Percentiles rank a stretch among this genome's conserved stretches.
These are phyloP conservation scores for Belgica antarctica DNA, from an alignment of 2,888 invertebrate genomes.

Conservation along the genomic window DNA sequence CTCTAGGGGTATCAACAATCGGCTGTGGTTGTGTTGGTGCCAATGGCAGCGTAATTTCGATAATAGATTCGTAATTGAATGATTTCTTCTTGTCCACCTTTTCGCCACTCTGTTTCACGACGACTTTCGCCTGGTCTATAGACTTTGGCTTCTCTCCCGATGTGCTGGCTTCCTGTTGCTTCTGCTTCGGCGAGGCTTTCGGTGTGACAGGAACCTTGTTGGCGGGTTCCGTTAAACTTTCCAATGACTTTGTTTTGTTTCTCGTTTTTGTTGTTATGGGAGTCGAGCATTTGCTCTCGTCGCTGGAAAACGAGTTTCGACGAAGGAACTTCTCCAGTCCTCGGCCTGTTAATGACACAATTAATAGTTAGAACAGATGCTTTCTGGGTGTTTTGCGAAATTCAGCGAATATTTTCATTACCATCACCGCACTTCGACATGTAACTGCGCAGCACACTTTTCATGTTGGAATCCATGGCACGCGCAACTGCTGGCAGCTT, in stretches of 20 bases:
- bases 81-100: constrained; percentile 25
- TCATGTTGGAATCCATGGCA: constrained; percentile 32
- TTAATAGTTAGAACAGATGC: neutral
- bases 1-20: neutral
- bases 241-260: constrained; percentile 37
- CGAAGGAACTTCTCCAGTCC: constrained; percentile 25
- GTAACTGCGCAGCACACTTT: constrained; percentile 30
- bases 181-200: neutral
- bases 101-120: constrained; percentile 31
- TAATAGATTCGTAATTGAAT: constrained; percentile 36
- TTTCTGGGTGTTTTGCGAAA: neutral
- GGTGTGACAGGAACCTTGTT: neutral
- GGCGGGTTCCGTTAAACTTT: constrained; percentile 18
- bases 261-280: constrained; percentile 26
- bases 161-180: neutral
- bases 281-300: constrained; percentile 28
- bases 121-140: constrained; percentile 18
- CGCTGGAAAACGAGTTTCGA: constrained; percentile 29
- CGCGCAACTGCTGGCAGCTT: too few relatives aligned
- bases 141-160: neutral
- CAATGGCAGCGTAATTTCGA: constrained; percentile 35
- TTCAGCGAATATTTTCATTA: too few relatives aligned
- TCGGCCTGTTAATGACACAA: neutral
- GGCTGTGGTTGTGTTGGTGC: neutral
- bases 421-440: constrained; percentile 28